Percentiles rank a stretch among this genome's conserved stretches.
These are phyloP conservation scores for Colaptes auratus DNA, from an alignment of 2,113 vertebrate species.

Conservation along the genomic window DNA sequence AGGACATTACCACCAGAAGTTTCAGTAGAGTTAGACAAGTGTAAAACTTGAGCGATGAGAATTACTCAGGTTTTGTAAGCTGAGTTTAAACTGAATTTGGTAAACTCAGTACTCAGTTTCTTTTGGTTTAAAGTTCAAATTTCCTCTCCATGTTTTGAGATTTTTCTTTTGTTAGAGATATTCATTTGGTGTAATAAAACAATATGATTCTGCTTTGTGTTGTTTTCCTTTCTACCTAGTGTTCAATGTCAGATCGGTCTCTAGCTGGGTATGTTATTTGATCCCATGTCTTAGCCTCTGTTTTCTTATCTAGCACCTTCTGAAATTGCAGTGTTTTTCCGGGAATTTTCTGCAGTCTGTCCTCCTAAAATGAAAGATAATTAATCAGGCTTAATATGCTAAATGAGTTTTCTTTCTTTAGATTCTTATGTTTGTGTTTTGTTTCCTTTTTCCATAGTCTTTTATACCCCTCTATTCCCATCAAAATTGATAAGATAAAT, in stretches of 20 bases:
- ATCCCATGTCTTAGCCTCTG: neutral
- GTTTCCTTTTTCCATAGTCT: neutral
- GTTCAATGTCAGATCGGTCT: neutral
- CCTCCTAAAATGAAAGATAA: neutral
- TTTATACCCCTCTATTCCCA: neutral
- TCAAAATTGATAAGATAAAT: neutral
- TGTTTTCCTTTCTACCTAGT: neutral
- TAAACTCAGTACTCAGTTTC: neutral
- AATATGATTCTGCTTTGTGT: neutral
- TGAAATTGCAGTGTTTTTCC: conserved; percentile 36
- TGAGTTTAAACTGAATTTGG: neutral
- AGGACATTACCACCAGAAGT: neutral
- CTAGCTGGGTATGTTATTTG: conserved; percentile 13
- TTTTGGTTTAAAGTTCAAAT: neutral
- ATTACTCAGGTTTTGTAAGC: neutral
- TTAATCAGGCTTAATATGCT: neutral
- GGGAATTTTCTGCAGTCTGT: neutral
- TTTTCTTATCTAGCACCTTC: conserved; percentile 10
- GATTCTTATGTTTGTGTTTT: neutral
- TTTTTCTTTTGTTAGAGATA: neutral
- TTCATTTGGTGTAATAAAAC: neutral
- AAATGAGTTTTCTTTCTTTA: neutral
- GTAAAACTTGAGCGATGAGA: neutral
- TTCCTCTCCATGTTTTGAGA: neutral
- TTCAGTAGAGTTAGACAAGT: neutral